Percentiles rank a stretch among this genome's conserved stretches.
phyloP scores from a whole-genome alignment of 2,113 vertebrate genomes.

The Heptranchias perlo region DNA sequence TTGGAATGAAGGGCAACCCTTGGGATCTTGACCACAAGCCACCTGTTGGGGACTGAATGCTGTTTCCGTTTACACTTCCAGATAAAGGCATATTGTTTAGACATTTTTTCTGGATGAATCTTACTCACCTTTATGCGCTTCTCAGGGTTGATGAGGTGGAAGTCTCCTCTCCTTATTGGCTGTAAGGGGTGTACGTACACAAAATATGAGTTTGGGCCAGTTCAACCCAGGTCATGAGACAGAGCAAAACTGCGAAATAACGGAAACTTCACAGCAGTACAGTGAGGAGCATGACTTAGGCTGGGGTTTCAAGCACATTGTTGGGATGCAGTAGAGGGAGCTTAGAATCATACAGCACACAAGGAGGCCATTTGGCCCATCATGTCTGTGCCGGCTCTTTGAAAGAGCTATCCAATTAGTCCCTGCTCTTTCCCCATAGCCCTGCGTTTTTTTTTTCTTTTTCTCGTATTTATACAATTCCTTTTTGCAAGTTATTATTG shows the following conservation, averaged over 20 bases:
- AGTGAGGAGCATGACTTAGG: background rate
- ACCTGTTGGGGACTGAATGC: background rate
- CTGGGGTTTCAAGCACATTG: background rate
- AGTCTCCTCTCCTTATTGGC: background rate
- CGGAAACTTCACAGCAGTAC: background rate
- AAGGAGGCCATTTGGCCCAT: background rate
- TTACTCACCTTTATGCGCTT: background rate
- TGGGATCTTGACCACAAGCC: background rate
- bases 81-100: background rate
- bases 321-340: background rate
- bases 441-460: background rate
- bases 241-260: background rate
- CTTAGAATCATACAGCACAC: background rate
- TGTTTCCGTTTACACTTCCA: background rate
- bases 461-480: background rate
- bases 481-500: background rate
- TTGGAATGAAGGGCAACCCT: background rate
- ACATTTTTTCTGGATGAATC: background rate
- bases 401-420: background rate
- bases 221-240: background rate
- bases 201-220: background rate
- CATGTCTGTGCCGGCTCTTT: background rate
- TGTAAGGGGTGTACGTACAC: background rate
- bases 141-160: background rate
- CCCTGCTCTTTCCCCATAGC: background rate